Evolutionary conservation across 2,113 vertebrate species (phyloP), one percentile per base, ranked within the genome.

Genomic region (Orycteropus afer): DNA sequence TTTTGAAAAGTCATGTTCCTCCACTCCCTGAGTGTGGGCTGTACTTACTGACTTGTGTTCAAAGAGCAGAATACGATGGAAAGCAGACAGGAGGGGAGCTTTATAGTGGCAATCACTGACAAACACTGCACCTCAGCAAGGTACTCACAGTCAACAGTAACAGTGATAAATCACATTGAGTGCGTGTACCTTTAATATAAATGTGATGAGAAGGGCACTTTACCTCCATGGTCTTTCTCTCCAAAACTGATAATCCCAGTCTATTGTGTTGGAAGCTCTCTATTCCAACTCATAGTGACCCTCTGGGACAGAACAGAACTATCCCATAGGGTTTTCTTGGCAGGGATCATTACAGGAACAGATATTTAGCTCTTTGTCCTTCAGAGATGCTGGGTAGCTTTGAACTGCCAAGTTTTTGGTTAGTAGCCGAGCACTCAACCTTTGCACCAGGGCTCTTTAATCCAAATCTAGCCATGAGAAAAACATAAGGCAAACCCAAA

Each of bases 141-240:
- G 53, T 3, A 17, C n/a, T 20, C 49, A 12, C 51, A 71, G 57
- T 34, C 34, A 59, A 49, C n/a, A 17, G 18, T 9, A 18, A n/a
- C 65, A 77, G 80, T 53, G 9, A 0, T 9, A n/a, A 37, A 25
- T 61, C 15, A 23, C 27, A 7, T 5, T 67, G 57, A 27, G 1
- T 22, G 32, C 27, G 63, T 0, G 4, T 3, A 22, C 34, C 32
- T 67, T 51, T 45, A 12, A 29, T 4, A 55, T 0, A 0, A n/a
- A 42, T 0, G 23, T 34, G 45, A 76, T 13, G 22, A 79, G 42
- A 63, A 37, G 0, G 1, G 7, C 20, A 53, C 11, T 10, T 71
- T 11, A 1, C 9, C 13, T 47, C 27, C 14, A 2, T 3, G 5
- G 7, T 27, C n/a, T 47, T 85, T 20, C 34, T 47, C 47, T 15